These are phyloP conservation scores for Patiria pectinifera DNA, from an alignment of 53 echinoderm and acorn worm species.

Conservation along the genomic window DNA sequence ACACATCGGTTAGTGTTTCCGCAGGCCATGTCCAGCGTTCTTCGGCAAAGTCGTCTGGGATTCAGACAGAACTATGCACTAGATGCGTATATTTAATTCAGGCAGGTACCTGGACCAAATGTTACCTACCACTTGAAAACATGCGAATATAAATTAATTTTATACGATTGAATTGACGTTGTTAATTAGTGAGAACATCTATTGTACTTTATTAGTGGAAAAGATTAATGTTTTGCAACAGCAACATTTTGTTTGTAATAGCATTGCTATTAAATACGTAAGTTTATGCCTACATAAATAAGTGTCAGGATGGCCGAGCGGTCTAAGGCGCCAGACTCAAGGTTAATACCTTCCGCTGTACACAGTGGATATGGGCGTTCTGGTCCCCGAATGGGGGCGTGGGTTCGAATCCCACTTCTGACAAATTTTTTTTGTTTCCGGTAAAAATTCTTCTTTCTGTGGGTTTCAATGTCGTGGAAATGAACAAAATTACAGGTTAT, in stretches of 20 bases:
- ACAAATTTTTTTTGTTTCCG: slow-evolving; percentile 43
- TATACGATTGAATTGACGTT: no score
- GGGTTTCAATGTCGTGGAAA: no score
- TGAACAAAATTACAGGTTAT: no score
- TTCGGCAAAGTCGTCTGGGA: slow-evolving; percentile 8
- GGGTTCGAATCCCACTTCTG: slow-evolving; percentile 70
- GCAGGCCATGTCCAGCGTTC: no score
- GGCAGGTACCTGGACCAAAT: not conserved
- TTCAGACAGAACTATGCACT: not conserved
- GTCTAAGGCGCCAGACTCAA: slow-evolving; percentile 70
- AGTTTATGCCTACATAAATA: not conserved
- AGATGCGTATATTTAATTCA: not conserved
- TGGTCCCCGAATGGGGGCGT: slow-evolving; percentile 67
- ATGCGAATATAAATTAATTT: no score
- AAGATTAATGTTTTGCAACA: not conserved
- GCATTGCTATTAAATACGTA: not conserved
- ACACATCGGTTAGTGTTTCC: no score
- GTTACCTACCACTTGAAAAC: no score
- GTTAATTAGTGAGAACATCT: no score
- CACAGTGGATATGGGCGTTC: slow-evolving; percentile 18
- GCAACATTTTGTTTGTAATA: no score
- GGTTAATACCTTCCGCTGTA: slow-evolving; percentile 27
- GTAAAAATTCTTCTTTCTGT: not conserved
- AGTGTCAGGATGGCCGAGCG: slow-evolving; percentile 69
- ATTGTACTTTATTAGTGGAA: not conserved